Base-by-base conservation (phyloP, 2,113 vertebrate species). In the Pipa parva region DNA sequence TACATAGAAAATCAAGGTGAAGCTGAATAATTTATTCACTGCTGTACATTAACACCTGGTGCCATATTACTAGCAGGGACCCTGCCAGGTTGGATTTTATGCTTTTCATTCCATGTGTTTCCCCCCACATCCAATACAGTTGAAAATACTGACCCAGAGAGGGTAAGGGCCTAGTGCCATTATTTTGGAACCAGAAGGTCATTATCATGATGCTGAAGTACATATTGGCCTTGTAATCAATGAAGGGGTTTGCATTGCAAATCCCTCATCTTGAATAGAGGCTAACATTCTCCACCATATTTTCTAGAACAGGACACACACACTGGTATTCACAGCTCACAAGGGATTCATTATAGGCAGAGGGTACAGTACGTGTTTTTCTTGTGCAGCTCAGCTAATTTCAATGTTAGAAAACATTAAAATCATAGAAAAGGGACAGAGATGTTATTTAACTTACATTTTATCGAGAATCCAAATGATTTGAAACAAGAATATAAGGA, bases 81-180 rank as follows among this genome's bases (percentile, higher is more conserved):
- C 56, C 66, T 70, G 66, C 57, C 66, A 70, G 57, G 7, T 61
- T 54, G 49, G 27, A 70, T 70, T 70, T 70, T 61, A 42, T 61
- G 66, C 57, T 54, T 61, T 61, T 70, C 66, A 70, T 61, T 70
- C 66, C 66, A 54, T 25, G 39, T 69, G 48, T 58, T 25, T 15
- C 31, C 3, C 15, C 11, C 15, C 3, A 28, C 56, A 24, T 13
- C 2, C 46, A 13, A 20, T 22, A 22, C 24, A 67, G n/a, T n/a
- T n/a, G n/a, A n/a, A n/a, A n/a, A n/a, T n/a, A n/a, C n/a, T n/a
- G n/a, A n/a, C n/a, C n/a, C n/a, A n/a, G n/a, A n/a, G n/a, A n/a
- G n/a, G n/a, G n/a, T n/a, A n/a, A n/a, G n/a, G n/a, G n/a, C n/a
- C n/a, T n/a, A 25, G 49, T 20, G 28, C 21, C 37, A 22, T 61